Conservation (phyloP, 2,888 invertebrate species). For the Rhamphomyia laevipes region DNA sequence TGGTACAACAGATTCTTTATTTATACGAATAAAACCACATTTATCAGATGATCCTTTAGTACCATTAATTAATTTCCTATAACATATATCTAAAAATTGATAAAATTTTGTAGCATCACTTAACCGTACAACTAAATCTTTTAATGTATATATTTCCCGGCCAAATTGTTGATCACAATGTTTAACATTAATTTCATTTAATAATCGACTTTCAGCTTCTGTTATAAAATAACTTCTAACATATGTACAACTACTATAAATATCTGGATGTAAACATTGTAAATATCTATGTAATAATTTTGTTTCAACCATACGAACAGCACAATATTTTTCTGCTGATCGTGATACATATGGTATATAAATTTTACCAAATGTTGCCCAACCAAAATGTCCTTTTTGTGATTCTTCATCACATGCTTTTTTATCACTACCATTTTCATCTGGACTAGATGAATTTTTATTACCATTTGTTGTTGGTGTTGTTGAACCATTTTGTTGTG, state of each 20-base stretch:
- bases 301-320: conserved; percentile 88
- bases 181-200: conserved; percentile 85
- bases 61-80: conserved; percentile 63
- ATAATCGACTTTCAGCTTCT: conserved; percentile 74
- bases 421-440: conserved; percentile 24
- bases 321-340: conserved; percentile 73
- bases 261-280: conserved; percentile 76
- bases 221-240: conserved; percentile 89
- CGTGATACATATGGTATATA: conserved; percentile 84
- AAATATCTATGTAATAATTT: conserved; percentile 83
- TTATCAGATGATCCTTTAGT: conserved; percentile 60
- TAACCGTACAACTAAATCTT: conserved; percentile 81
- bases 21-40: conserved; percentile 84
- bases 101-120: conserved; percentile 84
- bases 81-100: conserved; percentile 80
- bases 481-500: conserved; percentile 4
- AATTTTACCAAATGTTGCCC: conserved; percentile 76
- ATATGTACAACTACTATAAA: conserved; percentile 82
- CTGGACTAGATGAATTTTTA: conserved; percentile 11
- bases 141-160: conserved; percentile 71
- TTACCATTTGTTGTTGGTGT: conserved; percentile 14
- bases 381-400: conserved; percentile 75
- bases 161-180: conserved; percentile 89
- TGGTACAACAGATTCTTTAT: conserved; percentile 87
- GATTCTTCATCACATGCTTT: conserved; percentile 55